phyloP scores from a whole-genome alignment of 2,113 vertebrate species.

The Pangasianodon hypophthalmus region DNA sequence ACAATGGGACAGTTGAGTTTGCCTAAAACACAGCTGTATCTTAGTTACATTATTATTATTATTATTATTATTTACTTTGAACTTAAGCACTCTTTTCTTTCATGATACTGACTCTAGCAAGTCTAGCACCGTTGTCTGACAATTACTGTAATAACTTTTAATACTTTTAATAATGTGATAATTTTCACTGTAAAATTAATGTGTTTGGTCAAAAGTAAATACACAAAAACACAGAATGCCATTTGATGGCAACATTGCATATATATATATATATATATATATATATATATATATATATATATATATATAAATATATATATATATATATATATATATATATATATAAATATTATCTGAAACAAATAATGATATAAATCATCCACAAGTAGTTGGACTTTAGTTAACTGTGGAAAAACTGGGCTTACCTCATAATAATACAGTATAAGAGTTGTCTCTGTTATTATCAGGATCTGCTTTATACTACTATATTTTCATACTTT shows the following conservation, averaged over 20 bases:
- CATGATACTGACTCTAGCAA: not conserved
- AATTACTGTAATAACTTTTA: not conserved
- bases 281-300: no score
- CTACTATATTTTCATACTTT: not conserved
- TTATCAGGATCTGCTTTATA: not conserved
- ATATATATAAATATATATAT: no score
- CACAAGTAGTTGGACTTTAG: not conserved
- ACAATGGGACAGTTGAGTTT: no score
- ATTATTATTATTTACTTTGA: not conserved
- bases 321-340: no score
- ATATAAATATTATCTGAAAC: not conserved
- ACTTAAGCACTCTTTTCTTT: not conserved
- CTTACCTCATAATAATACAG: not conserved
- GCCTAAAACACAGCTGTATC: not conserved
- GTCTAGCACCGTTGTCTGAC: not conserved
- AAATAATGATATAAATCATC: not conserved
- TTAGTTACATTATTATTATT: not conserved
- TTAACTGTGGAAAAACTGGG: not conserved
- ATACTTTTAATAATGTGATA: no score
- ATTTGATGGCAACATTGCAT: not conserved
- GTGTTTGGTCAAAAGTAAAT: no score
- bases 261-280: no score
- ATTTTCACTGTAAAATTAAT: no score
- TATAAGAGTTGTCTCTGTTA: not conserved
- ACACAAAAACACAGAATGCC: no score